Evolutionary conservation across 2,113 vertebrate genomes (phyloP), one percentile per base, ranked within the genome.

Genomic region (Gadus macrocephalus): DNA sequence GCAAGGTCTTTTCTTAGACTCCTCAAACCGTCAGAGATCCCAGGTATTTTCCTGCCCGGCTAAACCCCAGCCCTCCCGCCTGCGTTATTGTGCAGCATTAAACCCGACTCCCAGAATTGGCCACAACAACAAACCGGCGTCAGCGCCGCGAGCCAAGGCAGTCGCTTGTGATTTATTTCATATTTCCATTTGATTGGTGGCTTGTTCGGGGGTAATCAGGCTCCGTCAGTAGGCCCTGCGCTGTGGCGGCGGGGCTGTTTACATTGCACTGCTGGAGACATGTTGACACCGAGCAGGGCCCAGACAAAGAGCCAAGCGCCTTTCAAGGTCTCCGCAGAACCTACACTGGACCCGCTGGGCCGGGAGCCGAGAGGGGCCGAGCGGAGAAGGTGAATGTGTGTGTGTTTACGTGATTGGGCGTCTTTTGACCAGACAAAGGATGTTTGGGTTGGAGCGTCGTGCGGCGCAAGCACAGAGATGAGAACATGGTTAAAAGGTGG

Each of bases 151-250:
- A 85, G 80, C 85, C 53, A 17, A 75, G 64, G 77, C 17, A 79
- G 85, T 89, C 86, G 75, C 81, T 82, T 87, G 69, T 90, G 89
- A 89, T 90, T 86, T 85, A 89, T 89, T 85, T 92, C 87, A 89
- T 84, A 84, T 86, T 89, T 89, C 79, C 75, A 73, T 89, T 81
- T 89, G 79, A 89, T 84, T 89, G 77, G 80, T 67, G 74, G 74
- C 82, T 49, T 82, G 83, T 78, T 88, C 66, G 75, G 79, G 80
- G 80, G 80, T 84, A 88, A 90, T 89, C 88, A 87, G 73, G 62
- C 75, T 81, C 79, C 86, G 85, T 87, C 85, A 87, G 82, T 78
- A 77, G 75, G 78, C 78, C 74, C 82, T 87, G 77, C 85, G 82
- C 84, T 88, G 86, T 81, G 88, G 88, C 38, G 38, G 87, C 85